These are phyloP conservation scores for Bos indicus DNA, from an alignment of 2,113 vertebrate species.

Conservation along the genomic window DNA sequence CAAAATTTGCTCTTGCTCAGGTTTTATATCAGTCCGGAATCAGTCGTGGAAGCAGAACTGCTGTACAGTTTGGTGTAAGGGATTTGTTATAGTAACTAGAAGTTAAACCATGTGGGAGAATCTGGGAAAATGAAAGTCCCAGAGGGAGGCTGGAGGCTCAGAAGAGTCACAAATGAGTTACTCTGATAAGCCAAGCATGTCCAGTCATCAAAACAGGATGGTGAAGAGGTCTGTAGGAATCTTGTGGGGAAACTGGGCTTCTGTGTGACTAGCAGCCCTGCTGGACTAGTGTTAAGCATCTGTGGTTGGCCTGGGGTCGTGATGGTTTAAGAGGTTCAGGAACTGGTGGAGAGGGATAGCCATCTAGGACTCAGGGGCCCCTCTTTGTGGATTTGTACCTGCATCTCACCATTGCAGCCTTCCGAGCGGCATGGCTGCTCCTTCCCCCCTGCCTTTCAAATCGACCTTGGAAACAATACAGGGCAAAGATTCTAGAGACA, in stretches of 20 bases:
- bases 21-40: neutral
- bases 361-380: neutral
- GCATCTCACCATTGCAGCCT: neutral
- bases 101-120: neutral
- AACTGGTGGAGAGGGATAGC: neutral
- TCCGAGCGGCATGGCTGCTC: neutral
- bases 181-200: neutral
- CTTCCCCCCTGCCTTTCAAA: neutral
- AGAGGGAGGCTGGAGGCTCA: neutral
- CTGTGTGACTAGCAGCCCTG: neutral
- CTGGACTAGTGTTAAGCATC: neutral
- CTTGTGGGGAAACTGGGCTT: neutral
- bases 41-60: neutral
- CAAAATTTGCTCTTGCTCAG: neutral
- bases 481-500: neutral
- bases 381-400: neutral
- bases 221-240: neutral
- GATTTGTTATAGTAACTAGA: neutral
- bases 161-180: neutral
- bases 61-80: neutral
- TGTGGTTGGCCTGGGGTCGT: neutral
- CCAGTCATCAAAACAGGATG: no score
- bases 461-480: neutral
- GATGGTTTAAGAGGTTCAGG: neutral
- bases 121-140: neutral